Evolutionary conservation across 2,888 invertebrate genomes (phyloP), one percentile per base, ranked within the genome.

Genomic region (Saturnia pavonia): DNA sequence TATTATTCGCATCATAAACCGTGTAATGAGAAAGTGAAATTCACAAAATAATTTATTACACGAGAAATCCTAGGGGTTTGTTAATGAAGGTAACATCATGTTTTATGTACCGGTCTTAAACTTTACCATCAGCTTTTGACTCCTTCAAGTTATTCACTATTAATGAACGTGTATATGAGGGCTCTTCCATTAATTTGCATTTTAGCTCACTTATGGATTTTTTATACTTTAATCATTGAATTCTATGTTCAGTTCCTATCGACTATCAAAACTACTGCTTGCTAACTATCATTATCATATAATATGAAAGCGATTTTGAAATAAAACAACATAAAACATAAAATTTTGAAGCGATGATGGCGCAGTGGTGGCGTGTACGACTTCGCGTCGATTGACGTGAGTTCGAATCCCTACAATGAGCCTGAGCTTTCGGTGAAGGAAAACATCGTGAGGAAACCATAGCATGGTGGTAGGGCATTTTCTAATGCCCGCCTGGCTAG

Each of bases 51-150:
- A 65, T 65, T 65, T n/a, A 65, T 65, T 19, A 65, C 9, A 7
- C 65, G 40, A 40, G 65, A 65, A 40, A 65, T 65, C 65, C 65
- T 40, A 12, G 40, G 40, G 65, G 43, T 60, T n/a, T 45, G 70
- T 45, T 43, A 34, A 67, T 25, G 25, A 42, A 48, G 67, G 68
- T 65, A 69, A 72, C 25, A 60, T 60, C 57, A 27, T 60, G 57
- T 60, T 60, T 60, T 60, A 60, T 27, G 57, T 60, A 60, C 27
- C 57, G 57, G 57, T 60, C 57, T 60, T 57, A 57, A 57, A 14
- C 57, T 12, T 60, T 27, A 27, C 25, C 27, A 60, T 60, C 22
- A 48, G 25, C 25, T 27, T 60, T 25, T 60, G 57, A 60, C 25
- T 60, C 25, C 1, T 25, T 27, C 12, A 60, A 14, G 6, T 60